Conservation (phyloP, 2,888 invertebrate species). For the Mycalesis mineus region DNA sequence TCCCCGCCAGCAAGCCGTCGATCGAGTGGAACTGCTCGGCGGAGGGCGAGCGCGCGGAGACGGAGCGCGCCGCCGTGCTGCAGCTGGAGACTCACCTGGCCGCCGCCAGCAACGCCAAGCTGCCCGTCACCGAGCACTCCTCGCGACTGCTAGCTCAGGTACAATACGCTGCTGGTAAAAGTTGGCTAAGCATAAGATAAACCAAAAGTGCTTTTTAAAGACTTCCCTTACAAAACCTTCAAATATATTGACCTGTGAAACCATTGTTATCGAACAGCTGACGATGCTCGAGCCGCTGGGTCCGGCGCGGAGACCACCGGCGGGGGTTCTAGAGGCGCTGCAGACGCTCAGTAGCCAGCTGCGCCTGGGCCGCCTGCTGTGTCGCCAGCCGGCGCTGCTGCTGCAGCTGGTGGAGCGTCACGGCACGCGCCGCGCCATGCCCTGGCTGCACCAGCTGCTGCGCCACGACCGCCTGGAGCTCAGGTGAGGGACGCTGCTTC, state of each 20-base stretch:
- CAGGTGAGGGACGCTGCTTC: constrained; percentile 64
- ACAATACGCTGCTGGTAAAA: not conserved
- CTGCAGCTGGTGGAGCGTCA: constrained; percentile 94
- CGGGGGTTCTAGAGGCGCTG: constrained; percentile 86
- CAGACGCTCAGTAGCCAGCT: constrained; percentile 86
- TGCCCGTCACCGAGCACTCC: constrained; percentile 92
- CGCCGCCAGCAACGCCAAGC: constrained; percentile 90
- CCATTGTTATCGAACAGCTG: constrained; percentile 13
- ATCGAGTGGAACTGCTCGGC: constrained; percentile 57
- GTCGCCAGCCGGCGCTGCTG: constrained; percentile 94
- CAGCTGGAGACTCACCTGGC: constrained; percentile 95
- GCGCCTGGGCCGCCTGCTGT: constrained; percentile 92
- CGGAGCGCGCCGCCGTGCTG: constrained; percentile 62
- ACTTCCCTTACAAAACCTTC: no score
- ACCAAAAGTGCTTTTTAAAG: not conserved
- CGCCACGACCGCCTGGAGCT: constrained; percentile 93
- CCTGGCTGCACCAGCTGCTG: constrained; percentile 96
- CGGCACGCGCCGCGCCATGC: constrained; percentile 95
- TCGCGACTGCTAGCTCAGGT: constrained; percentile 90
- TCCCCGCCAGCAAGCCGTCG: constrained; percentile 56
- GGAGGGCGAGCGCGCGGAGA: constrained; percentile 50
- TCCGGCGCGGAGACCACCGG: constrained; percentile 88
- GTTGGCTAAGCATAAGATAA: no score
- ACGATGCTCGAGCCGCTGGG: constrained; percentile 89
- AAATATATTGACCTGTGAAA: no score